Percentiles rank a stretch among this genome's conserved stretches.
Conservation (phyloP, 1,140 invertebrate species). For the Sarcophaga bullata region DNA sequence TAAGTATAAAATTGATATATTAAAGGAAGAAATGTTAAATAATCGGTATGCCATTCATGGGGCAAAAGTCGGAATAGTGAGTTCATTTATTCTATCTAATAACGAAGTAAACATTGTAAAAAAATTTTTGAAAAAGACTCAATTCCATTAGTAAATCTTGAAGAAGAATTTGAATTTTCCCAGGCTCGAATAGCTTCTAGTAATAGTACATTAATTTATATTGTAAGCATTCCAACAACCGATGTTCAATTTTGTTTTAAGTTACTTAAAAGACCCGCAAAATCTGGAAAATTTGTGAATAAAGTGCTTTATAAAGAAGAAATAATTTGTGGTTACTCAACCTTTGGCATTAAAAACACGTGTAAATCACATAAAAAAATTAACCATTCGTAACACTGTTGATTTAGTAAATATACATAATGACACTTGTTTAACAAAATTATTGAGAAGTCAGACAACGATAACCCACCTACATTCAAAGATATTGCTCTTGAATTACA, state of each 20-base stretch:
- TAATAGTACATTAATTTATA: not conserved
- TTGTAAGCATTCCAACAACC: constrained; percentile 21
- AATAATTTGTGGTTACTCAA: not conserved
- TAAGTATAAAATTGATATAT: constrained; percentile 22
- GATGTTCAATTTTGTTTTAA: not conserved
- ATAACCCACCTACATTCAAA: not conserved
- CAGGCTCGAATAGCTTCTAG: not conserved
- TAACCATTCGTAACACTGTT: too few species aligned
- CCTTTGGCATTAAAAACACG: too few species aligned
- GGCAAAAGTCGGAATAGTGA: not conserved
- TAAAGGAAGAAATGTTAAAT: constrained; percentile 20
- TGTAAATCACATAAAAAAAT: too few species aligned
- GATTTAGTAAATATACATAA: not conserved
- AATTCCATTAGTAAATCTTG: constrained; percentile 13
- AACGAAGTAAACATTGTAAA: not conserved
- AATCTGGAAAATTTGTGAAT: not conserved
- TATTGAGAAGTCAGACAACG: not conserved
- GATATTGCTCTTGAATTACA: not conserved
- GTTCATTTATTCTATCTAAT: not conserved
- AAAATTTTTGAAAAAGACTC: not conserved
- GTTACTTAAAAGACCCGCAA: constrained; percentile 1
- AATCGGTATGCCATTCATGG: constrained; percentile 3
- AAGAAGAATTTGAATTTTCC: not conserved
- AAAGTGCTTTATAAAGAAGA: not conserved
- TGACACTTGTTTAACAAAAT: not conserved